Evolutionary conservation across 2,888 invertebrate genomes (phyloP).

Genomic region (Caradrina clavipalpis): DNA sequence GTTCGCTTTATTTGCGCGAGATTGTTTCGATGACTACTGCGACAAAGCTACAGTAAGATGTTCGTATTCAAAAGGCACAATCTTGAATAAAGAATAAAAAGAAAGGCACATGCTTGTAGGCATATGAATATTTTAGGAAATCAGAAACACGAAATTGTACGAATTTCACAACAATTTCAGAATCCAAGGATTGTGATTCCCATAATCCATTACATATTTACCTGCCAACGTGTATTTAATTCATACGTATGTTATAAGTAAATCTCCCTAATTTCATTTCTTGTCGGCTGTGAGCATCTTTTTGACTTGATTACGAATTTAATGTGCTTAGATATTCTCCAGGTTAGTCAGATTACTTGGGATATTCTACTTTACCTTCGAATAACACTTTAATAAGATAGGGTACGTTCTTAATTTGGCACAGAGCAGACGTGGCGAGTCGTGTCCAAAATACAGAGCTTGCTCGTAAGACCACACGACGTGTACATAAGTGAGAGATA

Average conservation of each 20-base stretch:
- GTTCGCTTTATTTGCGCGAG: constrained; percentile 13
- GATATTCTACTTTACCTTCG: constrained; percentile 12
- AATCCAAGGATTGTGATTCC: constrained; percentile 17
- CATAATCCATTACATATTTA: constrained; percentile 36
- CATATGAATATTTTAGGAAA: constrained; percentile 29
- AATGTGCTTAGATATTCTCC: constrained; percentile 43
- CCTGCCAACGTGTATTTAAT: constrained; percentile 23
- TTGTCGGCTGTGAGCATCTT: constrained; percentile 16
- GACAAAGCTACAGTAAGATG: neutral
- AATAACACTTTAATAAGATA: constrained; percentile 31
- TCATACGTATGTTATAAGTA: constrained; percentile 27
- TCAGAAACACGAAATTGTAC: constrained; percentile 16
- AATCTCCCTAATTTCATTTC: constrained; percentile 50
- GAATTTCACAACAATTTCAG: constrained; percentile 19
- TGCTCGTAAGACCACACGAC: constrained; percentile 4
- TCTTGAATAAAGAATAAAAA: constrained; percentile 1
- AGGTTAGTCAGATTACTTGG: constrained; percentile 34
- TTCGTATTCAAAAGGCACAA: constrained; percentile 8
- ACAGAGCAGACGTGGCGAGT: constrained; percentile 26
- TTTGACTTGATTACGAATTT: constrained; percentile 50
- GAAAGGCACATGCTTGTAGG: neutral
- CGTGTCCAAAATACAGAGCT: constrained; percentile 16
- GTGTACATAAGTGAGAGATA: neutral
- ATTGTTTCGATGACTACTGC: constrained; percentile 1
- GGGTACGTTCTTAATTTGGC: constrained; percentile 47